A percentile compares a stretch with the other conserved stretches of the same genome.
Conservation (phyloP, 1,140 invertebrate species). For the Octopus bimaculoides region DNA sequence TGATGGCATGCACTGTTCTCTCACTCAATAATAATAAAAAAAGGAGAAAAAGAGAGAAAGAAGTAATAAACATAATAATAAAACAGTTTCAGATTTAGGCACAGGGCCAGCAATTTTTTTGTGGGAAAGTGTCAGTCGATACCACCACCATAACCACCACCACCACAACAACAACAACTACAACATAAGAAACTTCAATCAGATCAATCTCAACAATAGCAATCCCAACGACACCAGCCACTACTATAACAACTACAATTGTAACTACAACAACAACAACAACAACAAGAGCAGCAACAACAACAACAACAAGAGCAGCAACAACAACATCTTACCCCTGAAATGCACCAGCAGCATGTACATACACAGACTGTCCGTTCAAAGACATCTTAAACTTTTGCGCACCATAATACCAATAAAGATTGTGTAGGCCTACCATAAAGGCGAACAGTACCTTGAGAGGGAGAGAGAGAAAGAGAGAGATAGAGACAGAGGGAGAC, state of each 20-base stretch:
- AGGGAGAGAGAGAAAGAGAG: neutral
- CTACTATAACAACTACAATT: neutral
- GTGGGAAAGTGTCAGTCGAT: no score
- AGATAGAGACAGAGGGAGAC: neutral
- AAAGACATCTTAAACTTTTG: slow-evolving; percentile 50
- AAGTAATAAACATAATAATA: no score
- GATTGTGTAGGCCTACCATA: slow-evolving; percentile 57
- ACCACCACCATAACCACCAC: neutral
- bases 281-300: neutral
- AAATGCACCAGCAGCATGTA: slow-evolving; percentile 53
- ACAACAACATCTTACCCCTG: slow-evolving; percentile 42
- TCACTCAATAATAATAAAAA: no score
- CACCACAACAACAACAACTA: neutral
- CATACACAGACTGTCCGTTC: slow-evolving; percentile 42
- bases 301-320: no score
- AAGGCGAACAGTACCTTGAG: slow-evolving; percentile 55
- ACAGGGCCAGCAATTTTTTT: no score
- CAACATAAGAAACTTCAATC: neutral
- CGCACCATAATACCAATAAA: slow-evolving; percentile 57
- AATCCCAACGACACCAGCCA: neutral
- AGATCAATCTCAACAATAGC: neutral
- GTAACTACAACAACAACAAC: slow-evolving; percentile 5
- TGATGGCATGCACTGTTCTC: no score
- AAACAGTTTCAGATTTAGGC: no score
- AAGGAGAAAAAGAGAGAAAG: no score